Evolutionary conservation across 2,888 invertebrate genomes (phyloP).

Genomic region (Drosophila colorata): DNA sequence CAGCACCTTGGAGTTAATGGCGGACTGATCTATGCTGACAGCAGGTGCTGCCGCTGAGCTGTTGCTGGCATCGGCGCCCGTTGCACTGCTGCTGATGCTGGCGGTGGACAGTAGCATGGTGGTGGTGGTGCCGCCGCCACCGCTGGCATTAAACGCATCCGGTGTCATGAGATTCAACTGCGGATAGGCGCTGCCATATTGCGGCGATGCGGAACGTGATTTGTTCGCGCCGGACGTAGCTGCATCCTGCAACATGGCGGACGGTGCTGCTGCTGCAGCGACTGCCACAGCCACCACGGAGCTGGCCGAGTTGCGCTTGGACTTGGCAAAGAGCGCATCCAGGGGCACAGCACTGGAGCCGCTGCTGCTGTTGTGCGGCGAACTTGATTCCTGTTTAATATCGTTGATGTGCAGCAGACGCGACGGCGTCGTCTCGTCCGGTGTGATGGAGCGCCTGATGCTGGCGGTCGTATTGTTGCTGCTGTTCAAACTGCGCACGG

Average conservation of each 20-base stretch:
- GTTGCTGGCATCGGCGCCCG: slow-evolving; percentile 24
- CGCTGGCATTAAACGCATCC: slow-evolving; percentile 90
- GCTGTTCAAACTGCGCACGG: slow-evolving; percentile 70
- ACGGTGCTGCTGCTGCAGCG: slow-evolving; percentile 69
- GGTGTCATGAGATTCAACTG: slow-evolving; percentile 93
- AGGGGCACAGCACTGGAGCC: slow-evolving; percentile 58
- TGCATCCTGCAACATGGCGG: slow-evolving; percentile 59
- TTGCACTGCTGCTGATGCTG: slow-evolving; percentile 34
- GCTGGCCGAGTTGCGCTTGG: slow-evolving; percentile 53
- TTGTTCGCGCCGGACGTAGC: slow-evolving; percentile 43
- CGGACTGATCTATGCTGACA: slow-evolving; percentile 27
- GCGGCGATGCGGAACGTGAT: slow-evolving; percentile 77
- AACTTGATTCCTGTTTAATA: slow-evolving; percentile 62
- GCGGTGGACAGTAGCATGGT: slow-evolving; percentile 48
- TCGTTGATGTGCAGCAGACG: slow-evolving; percentile 38
- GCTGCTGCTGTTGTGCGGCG: slow-evolving; percentile 50
- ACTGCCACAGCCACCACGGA: slow-evolving; percentile 71
- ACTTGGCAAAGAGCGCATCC: slow-evolving; percentile 75
- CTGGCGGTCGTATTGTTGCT: slow-evolving; percentile 34
- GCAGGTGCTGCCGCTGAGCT: slow-evolving; percentile 16
- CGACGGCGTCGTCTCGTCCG: slow-evolving; percentile 42
- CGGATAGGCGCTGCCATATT: slow-evolving; percentile 76
- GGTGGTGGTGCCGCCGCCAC: slow-evolving; percentile 23
- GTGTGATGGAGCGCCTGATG: slow-evolving; percentile 53
- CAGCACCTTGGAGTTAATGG: slow-evolving; percentile 84